phyloP scores from a whole-genome alignment of 2,888 invertebrate species.

The Amiota minor region DNA sequence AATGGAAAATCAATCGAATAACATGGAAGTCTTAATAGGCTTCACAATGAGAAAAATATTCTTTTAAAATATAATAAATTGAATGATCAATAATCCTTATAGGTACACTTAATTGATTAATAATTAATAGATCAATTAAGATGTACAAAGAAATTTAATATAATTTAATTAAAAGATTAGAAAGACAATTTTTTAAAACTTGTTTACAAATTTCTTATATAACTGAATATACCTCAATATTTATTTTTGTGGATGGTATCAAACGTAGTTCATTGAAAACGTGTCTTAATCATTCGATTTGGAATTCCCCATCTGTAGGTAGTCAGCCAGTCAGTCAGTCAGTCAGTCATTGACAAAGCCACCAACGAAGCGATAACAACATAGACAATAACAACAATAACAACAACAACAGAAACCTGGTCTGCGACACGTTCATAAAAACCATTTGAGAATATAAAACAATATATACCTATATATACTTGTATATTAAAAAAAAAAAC shows the following conservation, averaged over 20 bases:
- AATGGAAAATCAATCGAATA: slow-evolving; percentile 16
- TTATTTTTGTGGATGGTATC: not conserved
- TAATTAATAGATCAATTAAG: too few relatives aligned
- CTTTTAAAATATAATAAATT: too few relatives aligned
- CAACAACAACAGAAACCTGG: too few relatives aligned
- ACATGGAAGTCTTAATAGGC: too few relatives aligned
- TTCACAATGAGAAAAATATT: too few relatives aligned
- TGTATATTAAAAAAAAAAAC: not conserved
- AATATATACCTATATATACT: not conserved
- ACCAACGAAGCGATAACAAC: slow-evolving; percentile 3
- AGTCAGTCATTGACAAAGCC: not conserved
- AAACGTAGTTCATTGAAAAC: slow-evolving; percentile 40
- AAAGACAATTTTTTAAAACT: too few relatives aligned
- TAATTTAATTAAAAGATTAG: too few relatives aligned
- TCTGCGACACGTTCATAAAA: not conserved
- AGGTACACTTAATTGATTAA: too few relatives aligned
- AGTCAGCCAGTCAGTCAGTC: not conserved
- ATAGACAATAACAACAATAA: not conserved
- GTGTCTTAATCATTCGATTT: slow-evolving; percentile 55
- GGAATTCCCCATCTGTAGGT: slow-evolving; percentile 40
- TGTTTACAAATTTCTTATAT: too few relatives aligned
- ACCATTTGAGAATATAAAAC: not conserved
- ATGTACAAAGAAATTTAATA: too few relatives aligned
- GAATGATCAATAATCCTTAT: too few relatives aligned
- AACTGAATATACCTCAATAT: too few relatives aligned